Evolutionary conservation across 2,113 vertebrate species (phyloP).

Genomic region (Microcebus tavaratra): DNA sequence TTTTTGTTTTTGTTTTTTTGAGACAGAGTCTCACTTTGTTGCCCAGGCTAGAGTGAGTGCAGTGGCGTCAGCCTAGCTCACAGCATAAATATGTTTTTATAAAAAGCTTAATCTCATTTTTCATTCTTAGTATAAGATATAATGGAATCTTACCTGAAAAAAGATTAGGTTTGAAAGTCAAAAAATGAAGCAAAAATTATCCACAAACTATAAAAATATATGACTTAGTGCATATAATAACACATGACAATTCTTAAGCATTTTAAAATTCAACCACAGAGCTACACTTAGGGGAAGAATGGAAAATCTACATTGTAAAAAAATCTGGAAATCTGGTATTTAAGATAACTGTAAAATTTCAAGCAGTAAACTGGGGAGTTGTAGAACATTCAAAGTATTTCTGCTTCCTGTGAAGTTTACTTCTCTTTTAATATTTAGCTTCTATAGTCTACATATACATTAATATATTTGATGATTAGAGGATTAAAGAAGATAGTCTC

Average conservation of each 20-base stretch:
- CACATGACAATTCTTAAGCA: background rate
- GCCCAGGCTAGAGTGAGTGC: no score
- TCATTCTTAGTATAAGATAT: background rate
- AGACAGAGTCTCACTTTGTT: no score
- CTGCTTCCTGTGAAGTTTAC: background rate
- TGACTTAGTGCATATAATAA: background rate
- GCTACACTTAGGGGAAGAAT: background rate
- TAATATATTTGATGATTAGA: background rate
- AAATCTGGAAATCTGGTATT: background rate
- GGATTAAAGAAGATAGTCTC: background rate
- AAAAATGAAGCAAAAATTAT: constrained; percentile 18
- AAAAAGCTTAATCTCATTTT: constrained; percentile 22
- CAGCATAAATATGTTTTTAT: background rate
- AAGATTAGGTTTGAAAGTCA: background rate
- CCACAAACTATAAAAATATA: background rate
- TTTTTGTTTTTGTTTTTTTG: no score
- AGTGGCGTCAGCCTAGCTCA: no score
- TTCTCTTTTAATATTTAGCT: background rate
- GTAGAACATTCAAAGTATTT: constrained; percentile 20
- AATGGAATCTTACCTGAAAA: constrained; percentile 29
- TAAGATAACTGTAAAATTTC: background rate
- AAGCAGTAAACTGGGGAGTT: background rate
- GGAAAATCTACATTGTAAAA: background rate
- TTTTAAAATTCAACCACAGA: constrained; percentile 37
- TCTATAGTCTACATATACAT: background rate